These are phyloP conservation scores for Macropis europaea DNA, from an alignment of 2,888 invertebrate species.

Conservation along the genomic window DNA sequence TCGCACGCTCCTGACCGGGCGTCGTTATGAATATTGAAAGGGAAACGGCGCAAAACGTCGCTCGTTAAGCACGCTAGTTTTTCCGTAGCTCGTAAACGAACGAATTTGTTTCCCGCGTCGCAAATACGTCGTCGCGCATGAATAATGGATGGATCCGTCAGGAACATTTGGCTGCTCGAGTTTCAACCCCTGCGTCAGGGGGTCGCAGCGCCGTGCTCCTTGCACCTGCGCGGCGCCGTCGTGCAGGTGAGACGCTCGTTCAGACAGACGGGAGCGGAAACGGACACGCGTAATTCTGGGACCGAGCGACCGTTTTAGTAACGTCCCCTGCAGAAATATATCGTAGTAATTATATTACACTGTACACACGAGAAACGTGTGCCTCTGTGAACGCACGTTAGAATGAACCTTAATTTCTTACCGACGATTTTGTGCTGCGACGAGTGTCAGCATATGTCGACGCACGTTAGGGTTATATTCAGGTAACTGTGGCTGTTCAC, in stretches of 20 bases:
- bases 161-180: constrained; percentile 53
- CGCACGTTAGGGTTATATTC: too few species aligned
- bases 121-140: constrained; percentile 48
- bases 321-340: too few species aligned
- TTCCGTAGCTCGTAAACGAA: constrained; percentile 50
- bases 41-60: constrained; percentile 36
- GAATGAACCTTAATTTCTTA: too few species aligned
- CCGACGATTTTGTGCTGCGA: too few species aligned
- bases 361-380: too few species aligned
- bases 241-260: constrained; percentile 19
- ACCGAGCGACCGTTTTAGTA: too few species aligned
- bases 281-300: not conserved
- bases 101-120: constrained; percentile 55
- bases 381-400: too few species aligned
- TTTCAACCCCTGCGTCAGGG: constrained; percentile 13
- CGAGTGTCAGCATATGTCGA: too few species aligned
- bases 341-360: too few species aligned
- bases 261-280: constrained; percentile 5
- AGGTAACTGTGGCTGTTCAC: too few species aligned
- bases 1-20: constrained; percentile 4
- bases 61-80: constrained; percentile 60
- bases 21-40: constrained; percentile 58
- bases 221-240: constrained; percentile 39
- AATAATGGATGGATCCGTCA: constrained; percentile 59
- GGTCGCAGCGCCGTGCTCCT: constrained; percentile 21